Conservation (phyloP, 2,797 vertebrate genomes). For the Leucoraja ocellata region DNA sequence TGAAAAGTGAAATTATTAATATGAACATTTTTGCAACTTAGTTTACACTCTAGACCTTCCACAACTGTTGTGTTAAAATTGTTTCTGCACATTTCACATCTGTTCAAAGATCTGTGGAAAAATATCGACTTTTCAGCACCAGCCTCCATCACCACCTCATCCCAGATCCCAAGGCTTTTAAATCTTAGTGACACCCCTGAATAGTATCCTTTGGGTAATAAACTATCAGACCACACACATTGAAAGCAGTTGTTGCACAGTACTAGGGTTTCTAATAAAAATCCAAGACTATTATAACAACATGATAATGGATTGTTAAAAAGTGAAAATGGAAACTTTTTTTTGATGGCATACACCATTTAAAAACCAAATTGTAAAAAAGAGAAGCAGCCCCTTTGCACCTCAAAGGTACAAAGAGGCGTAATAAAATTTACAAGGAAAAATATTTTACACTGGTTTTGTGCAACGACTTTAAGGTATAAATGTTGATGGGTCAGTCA, state of each 20-base stretch:
- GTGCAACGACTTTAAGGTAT: neutral
- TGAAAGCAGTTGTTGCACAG: neutral
- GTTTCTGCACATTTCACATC: neutral
- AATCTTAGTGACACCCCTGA: neutral
- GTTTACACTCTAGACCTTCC: too few species aligned
- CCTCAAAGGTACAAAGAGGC: neutral
- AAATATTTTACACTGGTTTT: neutral
- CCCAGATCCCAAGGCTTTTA: conserved; percentile 8
- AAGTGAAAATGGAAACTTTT: neutral
- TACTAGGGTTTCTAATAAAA: neutral
- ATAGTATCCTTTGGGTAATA: neutral
- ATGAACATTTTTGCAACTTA: neutral
- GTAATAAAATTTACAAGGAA: neutral
- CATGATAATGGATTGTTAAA: neutral
- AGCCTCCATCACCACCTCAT: neutral
- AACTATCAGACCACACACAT: conserved; percentile 14
- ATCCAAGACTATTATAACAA: neutral
- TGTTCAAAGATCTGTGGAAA: neutral
- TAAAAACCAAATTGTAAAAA: neutral
- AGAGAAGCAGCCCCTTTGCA: neutral
- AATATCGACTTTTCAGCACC: neutral
- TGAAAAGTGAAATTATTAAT: neutral
- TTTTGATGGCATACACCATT: neutral
- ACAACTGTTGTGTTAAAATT: neutral
- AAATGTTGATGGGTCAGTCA: neutral